Conservation (phyloP, 2,113 vertebrate species). For the Astatotilapia flaviijosephi region DNA sequence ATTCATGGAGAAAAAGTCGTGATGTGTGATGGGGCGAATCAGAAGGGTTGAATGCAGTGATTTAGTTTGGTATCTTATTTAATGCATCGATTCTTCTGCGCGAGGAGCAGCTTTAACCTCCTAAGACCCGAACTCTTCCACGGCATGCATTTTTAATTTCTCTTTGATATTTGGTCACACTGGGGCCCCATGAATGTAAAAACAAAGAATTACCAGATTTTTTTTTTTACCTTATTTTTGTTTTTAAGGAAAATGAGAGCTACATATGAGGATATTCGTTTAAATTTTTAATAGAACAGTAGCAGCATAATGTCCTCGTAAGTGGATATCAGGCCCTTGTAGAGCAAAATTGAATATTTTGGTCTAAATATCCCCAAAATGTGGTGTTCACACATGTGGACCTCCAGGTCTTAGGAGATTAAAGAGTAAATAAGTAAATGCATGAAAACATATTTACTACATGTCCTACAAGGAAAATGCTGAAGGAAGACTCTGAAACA, state of each 20-base stretch:
- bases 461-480: neutral
- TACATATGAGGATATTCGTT: fast-evolving
- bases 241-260: neutral
- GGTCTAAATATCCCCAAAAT: neutral
- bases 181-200: neutral
- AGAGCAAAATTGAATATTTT: neutral
- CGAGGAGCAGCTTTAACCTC: neutral
- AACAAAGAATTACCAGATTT: fast-evolving
- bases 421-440: neutral
- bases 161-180: neutral
- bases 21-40: neutral
- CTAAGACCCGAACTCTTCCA: neutral
- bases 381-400: neutral
- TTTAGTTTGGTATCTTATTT: neutral
- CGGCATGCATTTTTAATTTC: neutral
- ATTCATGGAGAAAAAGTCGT: neutral
- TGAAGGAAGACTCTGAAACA: neutral
- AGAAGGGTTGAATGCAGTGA: neutral
- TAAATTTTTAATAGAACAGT: neutral
- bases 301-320: neutral
- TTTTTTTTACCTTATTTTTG: neutral
- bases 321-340: neutral
- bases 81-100: neutral
- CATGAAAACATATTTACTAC: neutral
- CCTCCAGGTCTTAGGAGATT: fast-evolving